Evolutionary conservation across 2,797 vertebrate genomes (phyloP).

Genomic region (Sebastes dallii): DNA sequence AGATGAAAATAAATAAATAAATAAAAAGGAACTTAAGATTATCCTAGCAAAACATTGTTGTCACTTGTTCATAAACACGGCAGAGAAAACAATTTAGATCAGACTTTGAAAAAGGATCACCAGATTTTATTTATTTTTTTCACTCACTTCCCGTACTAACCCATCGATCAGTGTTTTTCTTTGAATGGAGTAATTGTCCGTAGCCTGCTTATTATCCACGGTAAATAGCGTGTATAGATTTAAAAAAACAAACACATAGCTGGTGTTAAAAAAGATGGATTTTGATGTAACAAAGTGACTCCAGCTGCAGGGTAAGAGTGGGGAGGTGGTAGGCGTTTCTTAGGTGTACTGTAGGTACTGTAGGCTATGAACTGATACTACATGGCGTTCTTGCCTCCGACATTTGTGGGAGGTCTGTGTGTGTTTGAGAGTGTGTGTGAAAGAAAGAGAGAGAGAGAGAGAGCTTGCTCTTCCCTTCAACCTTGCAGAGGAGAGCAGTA

Average conservation of each 20-base stretch:
- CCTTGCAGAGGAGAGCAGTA: slow-evolving; percentile 54
- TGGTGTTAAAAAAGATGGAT: background rate
- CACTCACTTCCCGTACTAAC: background rate
- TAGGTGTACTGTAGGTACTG: slow-evolving; percentile 13
- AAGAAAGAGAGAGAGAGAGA: background rate
- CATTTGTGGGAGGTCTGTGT: slow-evolving; percentile 40
- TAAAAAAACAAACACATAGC: background rate
- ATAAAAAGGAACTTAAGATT: no score
- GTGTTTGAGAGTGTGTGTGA: background rate
- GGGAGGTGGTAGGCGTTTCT: slow-evolving; percentile 29
- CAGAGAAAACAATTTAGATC: no score
- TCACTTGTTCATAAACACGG: background rate
- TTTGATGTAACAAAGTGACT: background rate
- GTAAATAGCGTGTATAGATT: background rate
- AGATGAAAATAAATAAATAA: background rate
- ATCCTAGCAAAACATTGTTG: no score
- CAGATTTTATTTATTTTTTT: no score
- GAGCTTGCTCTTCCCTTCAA: slow-evolving; percentile 40
- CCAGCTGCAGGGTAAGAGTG: background rate
- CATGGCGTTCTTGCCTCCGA: slow-evolving; percentile 16
- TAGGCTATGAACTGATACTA: slow-evolving; percentile 22
- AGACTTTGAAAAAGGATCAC: no score
- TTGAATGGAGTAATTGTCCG: background rate
- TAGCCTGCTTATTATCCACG: background rate
- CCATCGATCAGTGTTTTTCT: background rate